Evolutionary conservation across 2,888 invertebrate genomes (phyloP), one percentile per base, ranked within the genome.

Genomic region (Tupiocoris notatus): DNA sequence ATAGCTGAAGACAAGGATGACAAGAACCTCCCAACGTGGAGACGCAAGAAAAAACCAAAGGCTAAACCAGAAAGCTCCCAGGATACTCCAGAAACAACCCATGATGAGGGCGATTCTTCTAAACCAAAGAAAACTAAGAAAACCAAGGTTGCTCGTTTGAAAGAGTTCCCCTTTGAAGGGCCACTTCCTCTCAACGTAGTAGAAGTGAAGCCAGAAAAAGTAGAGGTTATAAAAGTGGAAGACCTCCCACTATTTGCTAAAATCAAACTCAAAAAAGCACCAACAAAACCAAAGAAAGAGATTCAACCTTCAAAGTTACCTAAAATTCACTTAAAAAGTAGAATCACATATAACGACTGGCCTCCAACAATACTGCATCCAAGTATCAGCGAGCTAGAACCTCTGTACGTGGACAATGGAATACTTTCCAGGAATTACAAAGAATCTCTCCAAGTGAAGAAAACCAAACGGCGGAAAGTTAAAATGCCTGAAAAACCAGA

Each of bases 311-410:
- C 84, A 0, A 83, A 84, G 71, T 83, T 92, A 75, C 91, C 90
- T 0, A 91, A 90, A 83, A 86, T 91, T 73, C 86, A 90, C 81
- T 84, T 93, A 0, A 91, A 90, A 81, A 92, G 92, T 82, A 87
- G 90, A 79, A 90, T 92, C 16, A 86, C 68, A 12, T 66, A 22
- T 25, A 68, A 75, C 54, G 85, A 85, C 74, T 86, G 86, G 80
- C 85, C 86, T 62, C 84, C 85, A 17, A 67, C 80, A 65, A 83
- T 84, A 79, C 81, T 82, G 65, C 79, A 81, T 65, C 83, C 85
- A 1, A 79, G 81, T 39, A 82, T 85, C 54, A 83, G 84, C 22
- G 79, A 84, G 77, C 80, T 83, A 16, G 80, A 81, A 24, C 81
- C 81, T 25, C 25, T 81, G 0, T 80, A 77, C 77, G 78, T 81